Evolutionary conservation across 1,140 invertebrate species (phyloP).

Genomic region (Cherax quadricarinatus): DNA sequence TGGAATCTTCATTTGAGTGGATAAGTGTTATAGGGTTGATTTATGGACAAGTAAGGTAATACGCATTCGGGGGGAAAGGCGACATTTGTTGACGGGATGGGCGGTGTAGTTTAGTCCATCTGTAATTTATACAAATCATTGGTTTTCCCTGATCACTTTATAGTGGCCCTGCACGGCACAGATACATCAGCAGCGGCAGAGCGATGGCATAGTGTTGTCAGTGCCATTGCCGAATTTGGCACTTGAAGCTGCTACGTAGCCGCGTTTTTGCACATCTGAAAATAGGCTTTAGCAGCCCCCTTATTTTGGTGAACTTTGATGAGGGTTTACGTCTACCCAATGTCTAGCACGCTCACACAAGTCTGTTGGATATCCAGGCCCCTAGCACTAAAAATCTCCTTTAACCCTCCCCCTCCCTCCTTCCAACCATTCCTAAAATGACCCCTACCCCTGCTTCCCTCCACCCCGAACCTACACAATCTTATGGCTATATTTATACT

Average conservation of each 20-base stretch:
- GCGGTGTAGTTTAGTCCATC: background rate
- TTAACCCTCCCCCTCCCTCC: too few species aligned
- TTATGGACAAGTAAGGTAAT: background rate
- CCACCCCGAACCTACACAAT: too few species aligned
- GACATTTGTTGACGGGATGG: conserved; percentile 17
- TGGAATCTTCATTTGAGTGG: background rate
- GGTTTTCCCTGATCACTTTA: conserved; percentile 20
- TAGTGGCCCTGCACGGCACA: background rate
- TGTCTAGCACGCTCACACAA: background rate
- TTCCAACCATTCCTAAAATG: too few species aligned
- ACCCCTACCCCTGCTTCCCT: too few species aligned
- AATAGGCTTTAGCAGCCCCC: background rate
- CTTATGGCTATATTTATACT: too few species aligned
- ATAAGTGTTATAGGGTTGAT: background rate
- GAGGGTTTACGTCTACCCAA: too few species aligned
- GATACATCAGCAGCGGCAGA: background rate
- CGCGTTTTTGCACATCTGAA: background rate
- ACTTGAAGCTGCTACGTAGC: background rate
- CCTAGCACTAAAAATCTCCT: too few species aligned
- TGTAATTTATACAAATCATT: background rate
- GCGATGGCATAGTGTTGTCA: background rate
- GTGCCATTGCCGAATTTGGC: background rate
- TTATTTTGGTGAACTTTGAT: too few species aligned
- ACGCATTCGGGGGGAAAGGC: background rate
- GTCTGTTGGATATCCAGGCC: too few species aligned